These are phyloP conservation scores for Tonatia bakeri DNA, from an alignment of 2,113 vertebrate species.

Conservation along the genomic window DNA sequence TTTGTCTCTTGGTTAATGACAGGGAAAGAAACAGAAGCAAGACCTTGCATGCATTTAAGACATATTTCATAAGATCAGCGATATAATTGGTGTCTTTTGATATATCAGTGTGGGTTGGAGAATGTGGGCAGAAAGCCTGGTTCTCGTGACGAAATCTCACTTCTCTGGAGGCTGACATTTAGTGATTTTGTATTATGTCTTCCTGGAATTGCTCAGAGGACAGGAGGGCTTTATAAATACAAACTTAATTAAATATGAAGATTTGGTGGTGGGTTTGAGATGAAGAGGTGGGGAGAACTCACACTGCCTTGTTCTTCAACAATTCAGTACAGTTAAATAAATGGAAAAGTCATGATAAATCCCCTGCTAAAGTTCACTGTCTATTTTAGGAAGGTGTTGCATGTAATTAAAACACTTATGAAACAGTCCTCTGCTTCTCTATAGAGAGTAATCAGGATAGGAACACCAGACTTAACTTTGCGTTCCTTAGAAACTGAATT, in stretches of 20 bases:
- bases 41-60: neutral
- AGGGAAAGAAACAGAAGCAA: conserved; percentile 9
- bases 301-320: neutral
- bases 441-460: neutral
- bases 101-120: conserved; percentile 31
- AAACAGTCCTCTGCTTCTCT: neutral
- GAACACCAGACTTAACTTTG: neutral
- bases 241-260: conserved; percentile 61
- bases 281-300: conserved; percentile 3
- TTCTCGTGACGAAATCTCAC: conserved; percentile 49
- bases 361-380: conserved; percentile 13
- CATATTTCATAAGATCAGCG: conserved; percentile 26
- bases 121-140: conserved; percentile 39
- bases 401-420: conserved; percentile 29
- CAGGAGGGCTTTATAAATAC: conserved; percentile 47
- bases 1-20: neutral
- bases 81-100: neutral
- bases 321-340: conserved; percentile 13
- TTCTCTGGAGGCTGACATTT: conserved; percentile 60
- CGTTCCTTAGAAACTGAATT: neutral
- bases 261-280: conserved; percentile 22
- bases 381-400: conserved; percentile 40
- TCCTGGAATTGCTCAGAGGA: conserved; percentile 42
- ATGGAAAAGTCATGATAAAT: conserved; percentile 42
- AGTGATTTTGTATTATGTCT: conserved; percentile 50